These are phyloP conservation scores for Myanophis thanlyinensis DNA, from an alignment of 2,113 vertebrate species.

Conservation along the genomic window DNA sequence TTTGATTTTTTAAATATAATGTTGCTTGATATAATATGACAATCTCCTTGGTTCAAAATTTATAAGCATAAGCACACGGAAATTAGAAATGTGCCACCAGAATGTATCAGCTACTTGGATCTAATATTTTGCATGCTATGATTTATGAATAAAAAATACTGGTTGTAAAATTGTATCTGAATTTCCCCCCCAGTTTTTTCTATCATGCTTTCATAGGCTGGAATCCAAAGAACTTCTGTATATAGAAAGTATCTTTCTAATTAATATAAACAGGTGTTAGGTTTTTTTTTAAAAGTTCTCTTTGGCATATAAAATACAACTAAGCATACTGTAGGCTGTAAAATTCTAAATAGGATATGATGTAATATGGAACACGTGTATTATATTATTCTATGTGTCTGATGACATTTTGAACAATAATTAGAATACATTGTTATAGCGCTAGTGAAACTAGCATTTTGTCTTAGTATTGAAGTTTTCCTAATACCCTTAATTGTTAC, in stretches of 20 bases:
- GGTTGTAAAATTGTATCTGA: constrained; percentile 12
- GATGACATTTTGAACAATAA: background rate
- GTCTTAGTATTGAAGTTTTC: background rate
- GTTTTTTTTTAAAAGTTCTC: background rate
- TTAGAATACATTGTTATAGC: background rate
- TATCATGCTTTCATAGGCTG: background rate
- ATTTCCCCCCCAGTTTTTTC: background rate
- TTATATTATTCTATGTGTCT: background rate
- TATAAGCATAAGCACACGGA: background rate
- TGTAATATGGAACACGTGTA: background rate
- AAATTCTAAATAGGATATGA: background rate
- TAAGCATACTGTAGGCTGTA: background rate
- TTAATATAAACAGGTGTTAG: background rate
- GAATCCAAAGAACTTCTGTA: background rate
- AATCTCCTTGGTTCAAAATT: constrained; percentile 26
- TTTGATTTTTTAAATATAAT: background rate
- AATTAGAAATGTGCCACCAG: constrained; percentile 14
- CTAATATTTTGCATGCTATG: constrained; percentile 20
- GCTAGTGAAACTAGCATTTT: background rate
- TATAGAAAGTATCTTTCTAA: background rate
- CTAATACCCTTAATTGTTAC: background rate
- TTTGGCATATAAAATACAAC: background rate
- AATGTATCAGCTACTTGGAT: constrained; percentile 13
- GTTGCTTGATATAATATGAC: constrained; percentile 26
- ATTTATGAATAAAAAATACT: constrained; percentile 31